Evolutionary conservation across 2,797 vertebrate species (phyloP), one percentile per base, ranked within the genome.

Genomic region (Crax fasciolata): DNA sequence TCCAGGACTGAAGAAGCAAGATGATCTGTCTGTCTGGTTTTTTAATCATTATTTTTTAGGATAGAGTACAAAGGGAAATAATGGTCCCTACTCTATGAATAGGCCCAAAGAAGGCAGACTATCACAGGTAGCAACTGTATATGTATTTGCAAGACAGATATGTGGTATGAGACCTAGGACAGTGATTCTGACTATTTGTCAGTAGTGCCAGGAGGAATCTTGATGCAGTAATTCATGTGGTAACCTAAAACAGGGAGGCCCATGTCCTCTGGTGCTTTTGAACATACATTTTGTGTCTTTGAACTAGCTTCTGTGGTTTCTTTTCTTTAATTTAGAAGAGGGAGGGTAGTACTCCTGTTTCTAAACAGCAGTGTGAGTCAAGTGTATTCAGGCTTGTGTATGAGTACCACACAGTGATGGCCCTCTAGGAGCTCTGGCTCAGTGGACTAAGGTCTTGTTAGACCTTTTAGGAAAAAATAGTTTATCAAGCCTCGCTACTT

Each of bases 41-140:
- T 95, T 96, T 48, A 93, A 81, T 83, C 18, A 55, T 54, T 84
- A 59, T 59, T 87, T 92, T 61, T 86, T 90, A 79, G 44, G 23
- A 43, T 16, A 67, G 18, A 12, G 27, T 52, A 76, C 13, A 35
- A 91, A 88, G 6, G 17, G 38, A 28, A 91, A 85, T 61, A 84
- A 61, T 15, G 81, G 46, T 78, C 23, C 8, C 6, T 14, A 20
- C 54, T 82, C 52, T 88, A 43, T 75, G 78, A 62, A 63, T 63
- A 39, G 61, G 52, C 57, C 44, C 32, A 86, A 74, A 79, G 11
- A 58, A 39, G 13, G 43, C 14, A 27, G n/a, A 68, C 10, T 55
- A 10, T 71, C 14, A 9, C 21, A 81, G n/a, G 21, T 24, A 67
- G 16, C 38, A 90, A 81, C 66, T 73, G 78, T 24, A n/a, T 48